Evolutionary conservation across 2,888 invertebrate genomes (phyloP).

Genomic region (Drosophila austrosaltans): DNA sequence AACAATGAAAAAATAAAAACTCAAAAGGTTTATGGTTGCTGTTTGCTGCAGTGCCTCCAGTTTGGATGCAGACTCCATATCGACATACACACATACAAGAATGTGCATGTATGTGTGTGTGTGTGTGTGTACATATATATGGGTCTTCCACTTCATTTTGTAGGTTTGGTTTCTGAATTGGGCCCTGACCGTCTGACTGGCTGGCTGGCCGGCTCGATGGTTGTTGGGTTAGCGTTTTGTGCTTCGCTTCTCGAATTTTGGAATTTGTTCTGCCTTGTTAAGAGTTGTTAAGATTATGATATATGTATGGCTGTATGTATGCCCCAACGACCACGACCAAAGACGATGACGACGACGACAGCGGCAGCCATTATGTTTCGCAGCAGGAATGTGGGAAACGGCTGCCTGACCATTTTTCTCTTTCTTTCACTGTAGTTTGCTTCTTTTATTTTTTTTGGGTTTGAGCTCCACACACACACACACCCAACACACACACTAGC

Average conservation of each 20-base stretch:
- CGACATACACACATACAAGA: conserved; percentile 10
- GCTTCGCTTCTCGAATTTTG: conserved; percentile 72
- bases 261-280: conserved; percentile 82
- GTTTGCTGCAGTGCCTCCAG: conserved; percentile 10
- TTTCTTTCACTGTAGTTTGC: conserved; percentile 20
- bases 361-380: conserved; percentile 81
- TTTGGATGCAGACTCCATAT: conserved; percentile 17
- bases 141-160: conserved; percentile 71
- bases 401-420: conserved; percentile 69
- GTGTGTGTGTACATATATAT: conserved; percentile 49
- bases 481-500: conserved; percentile 35
- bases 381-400: conserved; percentile 82
- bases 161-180: conserved; percentile 47
- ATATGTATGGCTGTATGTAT: conserved; percentile 66
- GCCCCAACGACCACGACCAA: conserved; percentile 26
- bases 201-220: conserved; percentile 16
- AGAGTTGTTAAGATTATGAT: conserved; percentile 83
- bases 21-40: conserved; percentile 2
- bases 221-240: conserved; percentile 32
- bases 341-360: conserved; percentile 44
- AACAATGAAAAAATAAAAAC: not conserved
- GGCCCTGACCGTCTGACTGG: conserved; percentile 68
- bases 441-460: conserved; percentile 36
- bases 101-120: conserved; percentile 30
- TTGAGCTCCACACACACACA: conserved; percentile 43